A percentile compares a stretch with the other conserved stretches of the same genome.
phyloP scores from a whole-genome alignment of 2,888 invertebrate genomes.

The Epistrophe grossulariae region DNA sequence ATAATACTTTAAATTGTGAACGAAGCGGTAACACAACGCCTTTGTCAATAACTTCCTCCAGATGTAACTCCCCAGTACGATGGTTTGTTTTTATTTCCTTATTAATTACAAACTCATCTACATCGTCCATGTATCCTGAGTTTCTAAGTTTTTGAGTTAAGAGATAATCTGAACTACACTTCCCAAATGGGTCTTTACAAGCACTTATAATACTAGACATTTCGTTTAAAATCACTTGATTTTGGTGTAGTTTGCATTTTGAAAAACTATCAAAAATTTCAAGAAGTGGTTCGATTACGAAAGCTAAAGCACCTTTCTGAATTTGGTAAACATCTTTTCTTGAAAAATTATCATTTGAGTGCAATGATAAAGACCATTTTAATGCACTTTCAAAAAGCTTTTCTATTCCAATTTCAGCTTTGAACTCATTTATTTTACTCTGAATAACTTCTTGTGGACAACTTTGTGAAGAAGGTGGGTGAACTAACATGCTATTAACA shows the following conservation, averaged over 20 bases:
- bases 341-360: no score
- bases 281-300: not conserved
- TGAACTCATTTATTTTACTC: no score
- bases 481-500: no score
- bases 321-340: not conserved
- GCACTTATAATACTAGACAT: not conserved
- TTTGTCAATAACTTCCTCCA: not conserved
- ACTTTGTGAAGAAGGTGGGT: no score
- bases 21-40: not conserved
- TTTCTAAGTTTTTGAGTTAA: no score
- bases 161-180: not conserved
- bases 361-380: no score
- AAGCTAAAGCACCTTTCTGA: not conserved
- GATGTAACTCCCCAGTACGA: not conserved
- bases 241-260: not conserved
- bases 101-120: not conserved
- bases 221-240: not conserved
- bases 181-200: not conserved
- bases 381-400: no score
- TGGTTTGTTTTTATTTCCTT: not conserved
- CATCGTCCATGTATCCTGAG: no score
- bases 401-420: no score
- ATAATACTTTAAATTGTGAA: conserved; percentile 2
- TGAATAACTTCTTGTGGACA: no score
- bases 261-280: conserved; percentile 14